Evolutionary conservation across 2,888 invertebrate species (phyloP).

Genomic region (Drosophila cognata): DNA sequence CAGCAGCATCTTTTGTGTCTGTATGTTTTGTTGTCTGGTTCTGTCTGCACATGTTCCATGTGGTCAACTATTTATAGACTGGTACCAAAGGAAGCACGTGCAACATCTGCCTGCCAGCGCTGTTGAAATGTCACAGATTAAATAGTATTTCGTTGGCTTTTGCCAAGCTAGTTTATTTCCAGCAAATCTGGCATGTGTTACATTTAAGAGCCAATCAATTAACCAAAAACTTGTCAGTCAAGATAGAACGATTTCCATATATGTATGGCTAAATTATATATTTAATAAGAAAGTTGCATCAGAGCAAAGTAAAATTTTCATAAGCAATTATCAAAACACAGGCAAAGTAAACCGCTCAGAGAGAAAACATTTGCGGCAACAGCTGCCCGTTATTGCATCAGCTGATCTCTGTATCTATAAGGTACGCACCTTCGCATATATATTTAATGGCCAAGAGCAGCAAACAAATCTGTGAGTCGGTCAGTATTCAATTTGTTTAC

Average conservation of each 20-base stretch:
- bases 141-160: constrained; percentile 1
- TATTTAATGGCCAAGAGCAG: constrained; percentile 15
- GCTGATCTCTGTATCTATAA: constrained; percentile 64
- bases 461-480: constrained; percentile 17
- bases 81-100: constrained; percentile 14
- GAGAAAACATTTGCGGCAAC: constrained; percentile 53
- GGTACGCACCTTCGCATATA: constrained; percentile 40
- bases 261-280: background rate
- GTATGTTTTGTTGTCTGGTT: constrained; percentile 39
- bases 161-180: background rate
- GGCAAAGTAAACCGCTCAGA: constrained; percentile 45
- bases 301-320: constrained; percentile 22
- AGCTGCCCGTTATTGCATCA: constrained; percentile 72
- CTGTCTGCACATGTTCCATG: constrained; percentile 43
- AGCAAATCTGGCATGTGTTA: background rate
- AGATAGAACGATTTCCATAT: background rate
- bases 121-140: constrained; percentile 29
- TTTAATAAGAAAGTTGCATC: background rate
- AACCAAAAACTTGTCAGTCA: background rate
- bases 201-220: constrained; percentile 2
- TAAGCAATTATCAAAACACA: constrained; percentile 31
- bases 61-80: constrained; percentile 49
- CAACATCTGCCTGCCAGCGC: constrained; percentile 23
- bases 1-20: constrained; percentile 11
- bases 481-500: constrained; percentile 36